Conservation (phyloP, 92 coral and sea anemone genomes). For the Porites evermanni region DNA sequence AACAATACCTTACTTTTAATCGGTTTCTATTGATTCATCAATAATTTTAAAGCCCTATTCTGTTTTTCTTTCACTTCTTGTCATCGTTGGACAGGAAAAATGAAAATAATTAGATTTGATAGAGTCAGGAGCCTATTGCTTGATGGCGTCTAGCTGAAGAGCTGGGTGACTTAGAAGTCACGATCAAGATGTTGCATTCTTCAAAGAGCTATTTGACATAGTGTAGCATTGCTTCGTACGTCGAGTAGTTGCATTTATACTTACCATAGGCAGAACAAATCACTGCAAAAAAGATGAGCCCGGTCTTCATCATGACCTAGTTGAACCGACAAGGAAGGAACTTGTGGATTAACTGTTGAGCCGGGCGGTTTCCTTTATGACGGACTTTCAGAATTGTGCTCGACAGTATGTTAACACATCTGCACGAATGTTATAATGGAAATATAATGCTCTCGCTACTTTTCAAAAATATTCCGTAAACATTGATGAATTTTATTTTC, state of each 20-base stretch:
- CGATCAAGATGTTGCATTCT: neutral
- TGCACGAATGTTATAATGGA: slow-evolving; percentile 12
- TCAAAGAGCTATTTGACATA: no score
- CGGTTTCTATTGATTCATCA: no score
- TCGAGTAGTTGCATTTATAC: neutral
- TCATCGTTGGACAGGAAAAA: no score
- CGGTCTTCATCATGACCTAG: slow-evolving; percentile 9
- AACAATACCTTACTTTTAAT: neutral
- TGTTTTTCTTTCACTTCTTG: no score
- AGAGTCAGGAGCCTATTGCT: no score
- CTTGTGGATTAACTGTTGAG: neutral
- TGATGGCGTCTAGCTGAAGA: no score
- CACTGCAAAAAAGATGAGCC: neutral
- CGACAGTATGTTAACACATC: neutral
- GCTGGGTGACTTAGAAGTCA: no score
- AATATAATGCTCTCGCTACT: neutral
- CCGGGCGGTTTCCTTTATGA: neutral
- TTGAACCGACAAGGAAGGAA: neutral
- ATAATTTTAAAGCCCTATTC: no score
- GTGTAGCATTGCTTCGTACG: no score
- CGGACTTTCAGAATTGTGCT: neutral
- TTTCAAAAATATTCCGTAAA: neutral
- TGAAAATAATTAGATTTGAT: no score
- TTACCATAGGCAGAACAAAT: slow-evolving; percentile 4
- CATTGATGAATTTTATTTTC: neutral